A percentile compares a stretch with the other conserved stretches of the same genome.
These are phyloP conservation scores for Palythoa caribaeorum DNA, from an alignment of 92 coral and sea anemone species.

Conservation along the genomic window DNA sequence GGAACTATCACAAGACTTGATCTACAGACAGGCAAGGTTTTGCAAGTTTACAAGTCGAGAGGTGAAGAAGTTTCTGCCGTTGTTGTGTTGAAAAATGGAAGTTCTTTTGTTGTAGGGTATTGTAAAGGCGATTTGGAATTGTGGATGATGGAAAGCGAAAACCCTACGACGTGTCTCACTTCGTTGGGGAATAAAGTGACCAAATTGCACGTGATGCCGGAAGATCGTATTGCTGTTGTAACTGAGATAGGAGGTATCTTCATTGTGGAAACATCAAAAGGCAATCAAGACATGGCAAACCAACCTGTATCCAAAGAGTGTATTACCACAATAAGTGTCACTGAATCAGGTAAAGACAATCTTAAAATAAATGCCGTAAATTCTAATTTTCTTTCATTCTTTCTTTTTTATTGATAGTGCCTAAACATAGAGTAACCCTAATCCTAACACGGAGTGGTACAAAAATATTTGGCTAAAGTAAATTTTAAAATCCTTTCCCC, in stretches of 20 bases:
- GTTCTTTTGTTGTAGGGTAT: slow-evolving; percentile 25
- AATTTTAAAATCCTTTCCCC: too few species aligned
- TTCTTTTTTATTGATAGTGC: too few species aligned
- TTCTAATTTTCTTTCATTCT: too few species aligned
- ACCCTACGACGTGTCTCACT: not conserved
- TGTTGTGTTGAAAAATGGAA: slow-evolving; percentile 24
- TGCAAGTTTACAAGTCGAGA: slow-evolving; percentile 35
- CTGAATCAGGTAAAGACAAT: not conserved
- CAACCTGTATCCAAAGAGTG: slow-evolving; percentile 11
- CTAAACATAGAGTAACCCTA: too few species aligned
- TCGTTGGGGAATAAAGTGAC: slow-evolving; percentile 37
- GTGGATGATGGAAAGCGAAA: slow-evolving; percentile 28
- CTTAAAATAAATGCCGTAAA: too few species aligned
- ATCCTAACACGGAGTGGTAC: too few species aligned
- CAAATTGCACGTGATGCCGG: slow-evolving; percentile 32
- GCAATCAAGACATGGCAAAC: slow-evolving; percentile 24
- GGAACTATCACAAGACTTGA: slow-evolving; percentile 59
- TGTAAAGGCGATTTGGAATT: slow-evolving; percentile 37
- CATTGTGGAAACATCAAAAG: slow-evolving; percentile 17
- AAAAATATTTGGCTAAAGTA: too few species aligned
- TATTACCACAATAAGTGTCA: not conserved
- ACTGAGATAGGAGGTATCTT: slow-evolving; percentile 54
- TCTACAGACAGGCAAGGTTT: slow-evolving; percentile 52
- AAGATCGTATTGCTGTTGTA: slow-evolving; percentile 28
- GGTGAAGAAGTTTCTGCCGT: slow-evolving; percentile 31